Base-by-base conservation (phyloP, 2,797 vertebrate species). In the Ctenopoma multispine region DNA sequence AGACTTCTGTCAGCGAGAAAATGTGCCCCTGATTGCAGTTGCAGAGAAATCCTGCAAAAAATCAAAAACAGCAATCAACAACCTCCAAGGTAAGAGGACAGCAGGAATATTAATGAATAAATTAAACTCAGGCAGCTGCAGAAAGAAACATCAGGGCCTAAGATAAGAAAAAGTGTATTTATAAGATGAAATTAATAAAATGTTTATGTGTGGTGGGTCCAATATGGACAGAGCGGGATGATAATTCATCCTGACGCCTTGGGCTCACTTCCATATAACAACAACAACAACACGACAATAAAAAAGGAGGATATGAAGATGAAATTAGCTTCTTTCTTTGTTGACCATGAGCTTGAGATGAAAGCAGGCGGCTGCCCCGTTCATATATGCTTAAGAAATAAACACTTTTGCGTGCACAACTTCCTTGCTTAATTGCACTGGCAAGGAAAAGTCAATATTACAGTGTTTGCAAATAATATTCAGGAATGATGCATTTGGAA, bases 121-220 rank as follows among this genome's bases (percentile, higher is more conserved):
- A 89, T 86, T 82, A 81, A 90, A 87, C 50, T 15, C 27, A 73
- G 67, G 72, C 46, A 34, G 53, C 20, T 36, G 50, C 31, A 44
- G 47, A 15, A 55, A 51, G 56, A 34, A 49, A 73, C 65, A 73
- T 69, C 69, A 72, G 70, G 50, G 64, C 27, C 41, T 2, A 4
- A 82, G 85, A 89, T 89, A 88, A 88, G 67, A 77, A 75, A 74
- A 48, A 58, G 59, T 17, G 63, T 11, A 53, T 87, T 81, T 79
- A 77, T 83, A 53, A 75, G 49, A 83, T 27, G 40, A 77, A 87
- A 88, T 86, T 81, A 85, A 88, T 89, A 5, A 86, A 86, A 89
- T 81, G 84, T 87, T 87, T 83, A 83, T 84, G 72, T 81, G 57
- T 48, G 20, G 44, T 71, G 70, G 53, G 67, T 48, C 77, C 81